phyloP scores from a whole-genome alignment of 2,888 invertebrate species.

The Sarcophaga caerulescens region DNA sequence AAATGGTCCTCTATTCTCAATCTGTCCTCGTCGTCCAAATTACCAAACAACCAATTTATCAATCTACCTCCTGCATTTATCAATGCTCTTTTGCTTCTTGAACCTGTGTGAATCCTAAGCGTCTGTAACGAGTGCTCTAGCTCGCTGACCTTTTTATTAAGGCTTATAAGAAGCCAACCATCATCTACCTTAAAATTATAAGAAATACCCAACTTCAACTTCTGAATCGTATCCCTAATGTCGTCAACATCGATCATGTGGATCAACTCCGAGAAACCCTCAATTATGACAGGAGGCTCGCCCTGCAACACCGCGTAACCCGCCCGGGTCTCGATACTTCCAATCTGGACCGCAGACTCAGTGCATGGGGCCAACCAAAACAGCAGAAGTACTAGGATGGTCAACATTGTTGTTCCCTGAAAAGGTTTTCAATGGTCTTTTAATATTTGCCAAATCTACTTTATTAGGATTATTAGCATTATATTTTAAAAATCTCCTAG shows the following conservation, averaged over 20 bases:
- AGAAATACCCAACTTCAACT: slow-evolving; percentile 25
- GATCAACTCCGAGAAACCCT: slow-evolving; percentile 37
- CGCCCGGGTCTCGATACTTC: too few species aligned
- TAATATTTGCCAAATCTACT: slow-evolving; percentile 10
- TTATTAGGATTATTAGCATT: slow-evolving; percentile 2
- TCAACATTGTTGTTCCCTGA: too few species aligned
- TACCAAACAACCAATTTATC: slow-evolving; percentile 60
- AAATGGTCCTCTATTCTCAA: slow-evolving; percentile 44
- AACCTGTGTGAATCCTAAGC: slow-evolving; percentile 11
- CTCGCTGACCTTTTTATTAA: slow-evolving; percentile 44
- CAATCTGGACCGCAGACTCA: too few species aligned
- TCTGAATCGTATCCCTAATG: slow-evolving; percentile 31
- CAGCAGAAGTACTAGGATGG: too few species aligned
- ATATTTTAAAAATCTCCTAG: slow-evolving; percentile 23
- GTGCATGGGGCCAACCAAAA: too few species aligned
- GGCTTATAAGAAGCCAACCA: slow-evolving; percentile 28
- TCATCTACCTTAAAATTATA: slow-evolving; percentile 33
- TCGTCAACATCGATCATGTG: slow-evolving; percentile 48
- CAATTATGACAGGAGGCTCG: too few species aligned
- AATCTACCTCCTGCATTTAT: slow-evolving; percentile 41
- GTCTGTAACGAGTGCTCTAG: slow-evolving; percentile 33
- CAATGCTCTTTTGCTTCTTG: slow-evolving; percentile 45
- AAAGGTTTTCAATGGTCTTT: neutral
- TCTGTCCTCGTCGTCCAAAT: slow-evolving; percentile 53
- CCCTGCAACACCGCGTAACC: too few species aligned